phyloP scores from a whole-genome alignment of 2,888 invertebrate genomes.

The Neoitamus cyanurus region DNA sequence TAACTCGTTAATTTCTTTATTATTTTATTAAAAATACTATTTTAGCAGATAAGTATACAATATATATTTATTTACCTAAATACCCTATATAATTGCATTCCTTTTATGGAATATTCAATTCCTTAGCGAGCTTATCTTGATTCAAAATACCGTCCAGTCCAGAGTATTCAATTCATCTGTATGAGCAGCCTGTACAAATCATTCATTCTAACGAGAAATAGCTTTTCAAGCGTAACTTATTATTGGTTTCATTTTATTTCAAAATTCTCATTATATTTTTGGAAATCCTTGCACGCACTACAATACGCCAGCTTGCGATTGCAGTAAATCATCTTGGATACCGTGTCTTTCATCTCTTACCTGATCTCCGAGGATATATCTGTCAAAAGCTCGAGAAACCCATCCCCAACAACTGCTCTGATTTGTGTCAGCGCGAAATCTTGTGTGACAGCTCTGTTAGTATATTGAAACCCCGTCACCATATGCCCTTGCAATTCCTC shows the following conservation, averaged over 20 bases:
- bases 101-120: too few species aligned
- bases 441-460: constrained; percentile 37
- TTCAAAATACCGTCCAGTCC: too few species aligned
- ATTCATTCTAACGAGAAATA: background rate
- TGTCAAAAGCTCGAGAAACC: constrained; percentile 8
- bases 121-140: too few species aligned
- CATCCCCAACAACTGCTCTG: background rate
- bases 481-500: constrained; percentile 30
- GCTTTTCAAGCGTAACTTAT: background rate
- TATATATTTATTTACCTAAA: too few species aligned
- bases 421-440: constrained; percentile 44
- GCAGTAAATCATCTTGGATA: constrained; percentile 13
- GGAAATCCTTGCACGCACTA: background rate
- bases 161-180: too few species aligned
- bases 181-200: too few species aligned
- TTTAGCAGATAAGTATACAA: too few species aligned
- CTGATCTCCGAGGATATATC: constrained; percentile 33
- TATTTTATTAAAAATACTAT: too few species aligned
- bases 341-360: constrained; percentile 20
- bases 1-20: too few species aligned
- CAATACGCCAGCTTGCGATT: background rate
- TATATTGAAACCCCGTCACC: constrained; percentile 24
- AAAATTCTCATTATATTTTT: background rate
- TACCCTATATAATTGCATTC: too few species aligned
- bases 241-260: background rate